Conservation (phyloP, 1,140 invertebrate species). For the Drosophila nigrodunni region DNA sequence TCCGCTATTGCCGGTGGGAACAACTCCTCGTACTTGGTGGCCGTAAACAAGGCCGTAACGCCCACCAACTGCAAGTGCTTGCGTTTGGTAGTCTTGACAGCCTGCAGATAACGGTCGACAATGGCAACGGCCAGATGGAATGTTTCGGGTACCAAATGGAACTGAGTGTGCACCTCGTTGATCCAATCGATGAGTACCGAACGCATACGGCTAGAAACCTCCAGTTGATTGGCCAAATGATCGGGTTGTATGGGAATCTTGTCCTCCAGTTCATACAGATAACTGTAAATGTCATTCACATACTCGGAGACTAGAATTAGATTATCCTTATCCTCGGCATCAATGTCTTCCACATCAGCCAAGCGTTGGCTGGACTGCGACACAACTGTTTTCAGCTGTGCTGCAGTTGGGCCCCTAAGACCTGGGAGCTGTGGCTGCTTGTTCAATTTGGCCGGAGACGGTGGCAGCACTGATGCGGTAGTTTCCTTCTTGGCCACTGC, state of each 20-base stretch:
- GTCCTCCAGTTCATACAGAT: constrained; percentile 89
- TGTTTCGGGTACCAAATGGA: constrained; percentile 95
- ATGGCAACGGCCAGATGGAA: constrained; percentile 95
- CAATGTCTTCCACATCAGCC: constrained; percentile 87
- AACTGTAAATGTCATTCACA: constrained; percentile 92
- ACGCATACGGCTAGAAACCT: constrained; percentile 92
- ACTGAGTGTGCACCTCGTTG: constrained; percentile 95
- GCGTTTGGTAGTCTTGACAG: constrained; percentile 86
- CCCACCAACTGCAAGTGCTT: constrained; percentile 95
- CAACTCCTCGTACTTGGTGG: constrained; percentile 98
- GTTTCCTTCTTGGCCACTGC: constrained; percentile 40
- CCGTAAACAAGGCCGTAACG: constrained; percentile 95
- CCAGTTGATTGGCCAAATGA: constrained; percentile 87
- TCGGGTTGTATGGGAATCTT: constrained; percentile 86
- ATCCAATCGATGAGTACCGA: constrained; percentile 96
- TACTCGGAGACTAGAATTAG: constrained; percentile 92
- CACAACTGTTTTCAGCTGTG: background rate
- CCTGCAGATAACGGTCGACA: constrained; percentile 96
- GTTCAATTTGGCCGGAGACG: background rate
- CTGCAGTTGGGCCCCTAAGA: background rate
- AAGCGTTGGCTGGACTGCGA: constrained; percentile 56
- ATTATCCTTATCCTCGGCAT: constrained; percentile 89
- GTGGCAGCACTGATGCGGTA: background rate
- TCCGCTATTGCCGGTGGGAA: constrained; percentile 94
- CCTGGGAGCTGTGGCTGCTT: constrained; percentile 7